Base-by-base conservation (phyloP, 2,113 vertebrate genomes). In the Sander vitreus region DNA sequence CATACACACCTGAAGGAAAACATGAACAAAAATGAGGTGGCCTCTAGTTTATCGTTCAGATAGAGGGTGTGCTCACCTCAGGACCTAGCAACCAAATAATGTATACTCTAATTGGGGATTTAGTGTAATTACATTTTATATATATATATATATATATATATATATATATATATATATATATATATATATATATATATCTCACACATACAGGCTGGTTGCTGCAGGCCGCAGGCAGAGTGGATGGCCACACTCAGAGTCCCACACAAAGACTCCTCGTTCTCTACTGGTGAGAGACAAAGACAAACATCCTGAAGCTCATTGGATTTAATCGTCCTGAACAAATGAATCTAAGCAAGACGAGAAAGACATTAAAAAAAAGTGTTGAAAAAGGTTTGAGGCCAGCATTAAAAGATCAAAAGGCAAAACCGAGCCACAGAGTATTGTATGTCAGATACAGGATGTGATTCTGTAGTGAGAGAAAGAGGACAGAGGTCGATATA, bases 181-280 rank as follows among this genome's bases (percentile, higher is more conserved):
- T 36, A 36, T 36, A 36, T 36, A 6, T 39, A 10, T 10, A 39
- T 10, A 39, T 39, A 33, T 33, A 33, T 33, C 2, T 33, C 5
- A 2, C 39, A 43, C 92, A 19, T 89, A 96, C 95, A 90, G 30
- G 88, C 89, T 23, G 92, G 93, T 19, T 93, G 65, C 74, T 93
- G 89, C 39, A 95, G 88, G 63, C 94, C 93, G 16, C 75, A 71
- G 25, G 93, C 94, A 2, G 94, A 94, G 68, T 95, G 93, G 63
- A 95, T 60, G 6, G 89, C 92, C 50, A 95, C 93, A 54, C 72
- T 85, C 45, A 96, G 78, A 51, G 94, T 96, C 21, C 95, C 95
- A 84, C 93, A 93, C 51, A 95, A 27, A 7, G 59, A 83, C 5
- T 72, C 50, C n/a, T 45, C 25, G 12, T 83, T 76, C 45, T 78